Base-by-base conservation (phyloP, 2,888 invertebrate genomes). In the Clusia tigrina region DNA sequence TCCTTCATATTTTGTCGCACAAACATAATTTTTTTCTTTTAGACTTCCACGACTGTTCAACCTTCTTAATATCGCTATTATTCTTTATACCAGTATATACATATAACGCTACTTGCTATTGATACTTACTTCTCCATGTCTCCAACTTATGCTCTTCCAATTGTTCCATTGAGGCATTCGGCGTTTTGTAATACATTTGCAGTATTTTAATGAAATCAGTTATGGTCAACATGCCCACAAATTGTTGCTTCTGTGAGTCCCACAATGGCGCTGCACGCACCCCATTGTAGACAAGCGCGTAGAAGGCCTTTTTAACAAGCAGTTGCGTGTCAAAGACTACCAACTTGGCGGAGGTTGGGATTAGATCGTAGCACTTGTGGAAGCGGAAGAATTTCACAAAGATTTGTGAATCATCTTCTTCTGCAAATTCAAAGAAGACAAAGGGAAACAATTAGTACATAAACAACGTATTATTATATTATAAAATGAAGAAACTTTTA, bases 351-450 rank as follows among this genome's bases (percentile, higher is more conserved):
- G 98, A 98, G 66, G 97, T 98, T 67, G 99, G 99, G 83, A 99
- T 98, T 85, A 99, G 89, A 88, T 99, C 99, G 87, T 99, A 99
- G 85, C 98, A 98, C 86, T 96, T 97, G 89, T 99, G 98, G 86
- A 97, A 98, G 86, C 96, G 95, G 91, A 99, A 98, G 88, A 99
- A 99, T 85, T 97, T 97, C 76, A 96, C 95, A 86, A 95, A 96
- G 81, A 97, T 96, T 86, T 96, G 95, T 81, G 95, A 94, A 86
- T 96, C 96, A 87, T 97, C 96, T 85, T 96, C 95, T 87, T 95
- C 96, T 96, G 91, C 15, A 80, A 81, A 71, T 78, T 76, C 52
- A 24, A 12, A 54, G n/a, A 61, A 32, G n/a, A n/a, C n/a, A n/a
- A n/a, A n/a, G n/a, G n/a, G n/a, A n/a, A n/a, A n/a, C n/a, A n/a